A percentile compares a stretch with the other conserved stretches of the same genome.
These are phyloP conservation scores for Peromyscus leucopus DNA, from an alignment of 2,113 vertebrate species.

Conservation along the genomic window DNA sequence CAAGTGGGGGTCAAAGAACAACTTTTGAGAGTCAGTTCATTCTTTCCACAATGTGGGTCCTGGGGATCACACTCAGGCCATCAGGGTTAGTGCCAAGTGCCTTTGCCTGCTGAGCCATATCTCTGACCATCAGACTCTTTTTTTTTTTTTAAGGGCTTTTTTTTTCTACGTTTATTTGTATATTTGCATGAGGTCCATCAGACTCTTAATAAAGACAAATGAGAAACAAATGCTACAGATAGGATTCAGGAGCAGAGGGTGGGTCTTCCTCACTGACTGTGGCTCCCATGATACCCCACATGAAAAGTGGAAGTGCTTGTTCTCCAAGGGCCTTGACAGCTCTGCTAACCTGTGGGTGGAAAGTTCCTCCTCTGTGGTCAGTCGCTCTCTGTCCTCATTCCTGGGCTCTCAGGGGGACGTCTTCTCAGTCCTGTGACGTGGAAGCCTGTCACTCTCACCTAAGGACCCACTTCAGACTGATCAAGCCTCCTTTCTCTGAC, in stretches of 20 bases:
- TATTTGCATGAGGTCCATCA: too few species aligned
- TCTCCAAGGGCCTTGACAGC: too few species aligned
- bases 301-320: neutral
- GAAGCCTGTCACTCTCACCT: neutral
- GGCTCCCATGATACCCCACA: neutral
- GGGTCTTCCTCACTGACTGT: neutral
- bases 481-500: neutral
- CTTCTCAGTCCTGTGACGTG: neutral
- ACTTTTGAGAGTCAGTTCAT: neutral
- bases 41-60: neutral
- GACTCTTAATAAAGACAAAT: neutral
- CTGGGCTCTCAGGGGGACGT: neutral
- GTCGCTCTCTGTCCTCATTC: neutral
- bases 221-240: neutral
- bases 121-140: neutral
- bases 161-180: too few species aligned
- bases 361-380: conserved; percentile 22
- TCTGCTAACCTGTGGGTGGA: neutral
- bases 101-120: neutral
- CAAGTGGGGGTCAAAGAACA: neutral
- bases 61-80: neutral
- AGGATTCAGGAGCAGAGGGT: neutral
- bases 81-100: neutral
- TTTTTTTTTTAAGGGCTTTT: too few species aligned
- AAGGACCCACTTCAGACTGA: neutral